phyloP scores from a whole-genome alignment of 2,797 vertebrate species.

The Adelosebastes latens region DNA sequence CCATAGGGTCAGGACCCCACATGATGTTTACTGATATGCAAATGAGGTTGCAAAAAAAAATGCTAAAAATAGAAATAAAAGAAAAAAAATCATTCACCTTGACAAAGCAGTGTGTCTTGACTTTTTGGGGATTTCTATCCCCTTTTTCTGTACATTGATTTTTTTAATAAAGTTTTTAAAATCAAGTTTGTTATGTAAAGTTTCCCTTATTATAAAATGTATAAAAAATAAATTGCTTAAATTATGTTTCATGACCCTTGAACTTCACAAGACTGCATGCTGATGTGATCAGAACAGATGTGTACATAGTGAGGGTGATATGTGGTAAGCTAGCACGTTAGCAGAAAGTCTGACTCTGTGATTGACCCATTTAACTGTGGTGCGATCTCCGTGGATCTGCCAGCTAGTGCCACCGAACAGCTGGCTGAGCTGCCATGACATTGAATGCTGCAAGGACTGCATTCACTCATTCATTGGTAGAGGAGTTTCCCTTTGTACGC shows the following conservation, averaged over 20 bases:
- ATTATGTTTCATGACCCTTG: not conserved
- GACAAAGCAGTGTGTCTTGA: not conserved
- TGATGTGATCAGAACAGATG: not conserved
- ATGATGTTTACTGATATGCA: not conserved
- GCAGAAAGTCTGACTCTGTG: not conserved
- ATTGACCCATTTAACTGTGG: not conserved
- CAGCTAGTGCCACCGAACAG: not conserved
- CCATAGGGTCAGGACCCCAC: not conserved
- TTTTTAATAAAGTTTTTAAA: not conserved
- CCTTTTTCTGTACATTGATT: not conserved
- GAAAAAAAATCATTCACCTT: accelerated
- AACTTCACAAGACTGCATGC: not conserved
- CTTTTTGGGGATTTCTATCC: not conserved
- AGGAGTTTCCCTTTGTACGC: not conserved
- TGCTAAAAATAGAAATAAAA: not conserved
- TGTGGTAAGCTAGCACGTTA: not conserved
- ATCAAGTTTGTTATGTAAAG: not conserved
- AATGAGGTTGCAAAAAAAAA: not conserved
- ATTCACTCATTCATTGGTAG: not conserved
- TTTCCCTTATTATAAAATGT: not conserved
- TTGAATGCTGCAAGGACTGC: not conserved
- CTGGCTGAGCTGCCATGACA: not conserved
- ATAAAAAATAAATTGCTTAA: not conserved
- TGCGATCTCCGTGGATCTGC: not conserved
- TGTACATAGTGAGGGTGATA: not conserved